Conservation (phyloP, 1,140 invertebrate genomes). For the Halesus radiatus region DNA sequence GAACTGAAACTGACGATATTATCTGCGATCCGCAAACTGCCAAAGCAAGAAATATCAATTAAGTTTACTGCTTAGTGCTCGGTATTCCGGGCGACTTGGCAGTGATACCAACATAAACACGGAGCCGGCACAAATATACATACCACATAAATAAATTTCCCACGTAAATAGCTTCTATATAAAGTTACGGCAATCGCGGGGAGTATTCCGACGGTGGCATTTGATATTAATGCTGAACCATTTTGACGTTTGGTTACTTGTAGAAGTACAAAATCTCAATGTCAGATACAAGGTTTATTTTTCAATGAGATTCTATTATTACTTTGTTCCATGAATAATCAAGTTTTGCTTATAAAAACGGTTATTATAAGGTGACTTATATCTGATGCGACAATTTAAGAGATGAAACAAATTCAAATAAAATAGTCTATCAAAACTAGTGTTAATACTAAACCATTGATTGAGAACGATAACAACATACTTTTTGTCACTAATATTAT, state of each 20-base stretch:
- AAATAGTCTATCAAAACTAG: too few relatives aligned
- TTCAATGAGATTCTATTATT: too few relatives aligned
- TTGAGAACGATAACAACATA: too few relatives aligned
- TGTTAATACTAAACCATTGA: too few relatives aligned
- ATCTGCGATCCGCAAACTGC: slow-evolving; percentile 12
- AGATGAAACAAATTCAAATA: too few relatives aligned
- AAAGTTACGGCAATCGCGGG: slow-evolving; percentile 38
- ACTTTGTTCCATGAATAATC: too few relatives aligned
- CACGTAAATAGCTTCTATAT: slow-evolving; percentile 20
- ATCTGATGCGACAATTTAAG: too few relatives aligned
- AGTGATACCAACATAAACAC: slow-evolving; percentile 26
- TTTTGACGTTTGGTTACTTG: slow-evolving; percentile 40
- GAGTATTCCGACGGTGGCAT: slow-evolving; percentile 34
- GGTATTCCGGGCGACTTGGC: neutral
- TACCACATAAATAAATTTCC: slow-evolving; percentile 17
- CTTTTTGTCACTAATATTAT: too few relatives aligned
- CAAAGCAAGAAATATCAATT: slow-evolving; percentile 37
- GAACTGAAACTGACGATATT: neutral
- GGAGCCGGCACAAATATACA: slow-evolving; percentile 4
- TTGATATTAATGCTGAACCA: slow-evolving; percentile 45
- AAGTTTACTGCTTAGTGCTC: slow-evolving; percentile 22
- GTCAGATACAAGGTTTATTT: too few relatives aligned
- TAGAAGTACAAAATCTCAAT: neutral
- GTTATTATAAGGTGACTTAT: too few relatives aligned
- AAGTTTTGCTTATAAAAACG: too few relatives aligned